Evolutionary conservation across 2,113 vertebrate species (phyloP), one percentile per base, ranked within the genome.

Genomic region (Ancistrus triradiatus): DNA sequence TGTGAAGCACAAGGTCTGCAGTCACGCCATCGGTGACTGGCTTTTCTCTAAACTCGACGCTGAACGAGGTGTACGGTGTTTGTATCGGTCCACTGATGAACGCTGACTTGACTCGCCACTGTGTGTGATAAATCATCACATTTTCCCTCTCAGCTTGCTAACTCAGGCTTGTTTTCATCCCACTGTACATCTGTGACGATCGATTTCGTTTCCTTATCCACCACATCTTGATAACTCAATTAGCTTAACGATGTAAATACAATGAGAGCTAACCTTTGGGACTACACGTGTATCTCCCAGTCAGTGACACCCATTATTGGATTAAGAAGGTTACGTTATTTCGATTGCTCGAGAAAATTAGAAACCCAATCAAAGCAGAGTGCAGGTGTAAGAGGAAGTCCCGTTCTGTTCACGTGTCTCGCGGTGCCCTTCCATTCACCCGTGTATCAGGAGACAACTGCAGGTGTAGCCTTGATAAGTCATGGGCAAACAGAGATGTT

Each of bases 181-280:
- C 74, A 73, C 60, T 69, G 71, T 75, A 72, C 68, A 66, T 74
- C 78, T 73, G 74, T 65, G 79, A 71, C 81, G 56, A 84, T 92
- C 92, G 85, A 88, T 91, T 92, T 85, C 59, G 7, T 19, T 69
- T 79, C 50, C 79, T 80, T 77, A 81, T 78, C 77, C 74, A 74
- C 46, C 0, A 15, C 43, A 19, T 25, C 72, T 74, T 69, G 80
- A 89, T 86, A 81, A 76, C 74, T 68, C 42, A 44, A 56, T 42
- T 57, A 83, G 66, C 69, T 68, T 68, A 17, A 59, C 42, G 67
- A 70, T 77, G 2, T 38, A 9, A 18, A 37, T 43, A 19, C 27
- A 19, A 31, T 50, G 35, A 18, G 42, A 35, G 59, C 7, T 46
- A 18, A 61, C 13, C 22, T 27, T 28, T 31, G n/a, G 28, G 14